phyloP scores from a whole-genome alignment of 2,113 vertebrate species.

The Dolichallabes microphthalmus region DNA sequence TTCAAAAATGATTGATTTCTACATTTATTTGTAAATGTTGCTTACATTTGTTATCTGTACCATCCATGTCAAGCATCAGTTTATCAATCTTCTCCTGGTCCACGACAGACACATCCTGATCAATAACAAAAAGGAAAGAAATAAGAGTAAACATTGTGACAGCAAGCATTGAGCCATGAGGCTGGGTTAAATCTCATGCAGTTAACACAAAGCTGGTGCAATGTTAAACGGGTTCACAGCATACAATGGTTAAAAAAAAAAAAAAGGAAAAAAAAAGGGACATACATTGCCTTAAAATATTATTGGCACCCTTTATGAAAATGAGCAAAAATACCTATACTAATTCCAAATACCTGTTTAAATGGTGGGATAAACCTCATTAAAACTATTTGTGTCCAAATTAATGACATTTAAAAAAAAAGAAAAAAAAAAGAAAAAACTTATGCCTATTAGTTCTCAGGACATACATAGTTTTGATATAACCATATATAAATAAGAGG shows the following conservation, averaged over 20 bases:
- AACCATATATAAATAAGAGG: not conserved
- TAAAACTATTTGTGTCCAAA: no score
- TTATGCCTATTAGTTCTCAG: not conserved
- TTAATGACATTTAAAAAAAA: no score
- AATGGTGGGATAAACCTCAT: not conserved
- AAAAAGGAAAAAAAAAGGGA: no score
- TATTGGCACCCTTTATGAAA: not conserved
- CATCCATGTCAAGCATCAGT: conserved; percentile 98
- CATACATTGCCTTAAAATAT: not conserved
- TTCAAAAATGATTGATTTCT: not conserved
- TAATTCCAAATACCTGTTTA: not conserved
- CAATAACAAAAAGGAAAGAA: conserved; percentile 19
- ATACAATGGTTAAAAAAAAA: conserved; percentile 38
- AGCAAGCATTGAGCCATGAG: not conserved
- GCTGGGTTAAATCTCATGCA: conserved; percentile 42
- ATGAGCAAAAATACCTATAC: not conserved
- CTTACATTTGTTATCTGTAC: conserved; percentile 97
- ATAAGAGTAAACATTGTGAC: not conserved
- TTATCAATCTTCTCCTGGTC: conserved; percentile 95
- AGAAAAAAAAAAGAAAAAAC: no score
- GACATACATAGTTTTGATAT: no score
- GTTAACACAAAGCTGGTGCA: conserved; percentile 27
- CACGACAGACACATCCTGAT: conserved; percentile 82
- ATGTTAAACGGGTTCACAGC: conserved; percentile 48
- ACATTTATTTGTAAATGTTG: not conserved